Evolutionary conservation across 1,140 invertebrate species (phyloP).

Genomic region (Oreohelix idahoensis): DNA sequence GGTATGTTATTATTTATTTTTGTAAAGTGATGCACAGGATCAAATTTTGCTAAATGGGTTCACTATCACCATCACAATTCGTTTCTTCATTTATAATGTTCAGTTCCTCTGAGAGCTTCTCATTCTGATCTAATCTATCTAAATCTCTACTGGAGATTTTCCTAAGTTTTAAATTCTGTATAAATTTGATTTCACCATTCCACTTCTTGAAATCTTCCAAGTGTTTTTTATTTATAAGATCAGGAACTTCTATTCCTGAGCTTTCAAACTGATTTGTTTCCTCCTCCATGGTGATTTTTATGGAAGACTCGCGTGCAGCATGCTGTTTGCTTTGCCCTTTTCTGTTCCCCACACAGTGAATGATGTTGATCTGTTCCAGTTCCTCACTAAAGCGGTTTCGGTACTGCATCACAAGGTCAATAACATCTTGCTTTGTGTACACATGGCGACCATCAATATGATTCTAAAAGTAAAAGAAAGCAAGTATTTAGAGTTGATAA

Average conservation of each 20-base stretch:
- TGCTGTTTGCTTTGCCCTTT: constrained; percentile 57
- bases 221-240: constrained; percentile 60
- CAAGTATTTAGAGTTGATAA: not conserved
- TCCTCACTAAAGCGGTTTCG: constrained; percentile 62
- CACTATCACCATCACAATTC: not conserved
- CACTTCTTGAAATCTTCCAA: constrained; percentile 57
- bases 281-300: constrained; percentile 57
- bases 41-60: not conserved
- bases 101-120: constrained; percentile 32
- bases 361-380: constrained; percentile 65
- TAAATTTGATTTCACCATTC: constrained; percentile 59
- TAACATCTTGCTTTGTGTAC: constrained; percentile 58
- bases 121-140: constrained; percentile 33
- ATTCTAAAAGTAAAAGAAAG: constrained; percentile 34
- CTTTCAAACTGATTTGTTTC: constrained; percentile 60
- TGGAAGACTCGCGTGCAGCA: constrained; percentile 55
- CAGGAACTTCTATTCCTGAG: constrained; percentile 63
- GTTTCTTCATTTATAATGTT: constrained; percentile 17
- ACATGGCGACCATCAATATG: constrained; percentile 42
- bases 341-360: constrained; percentile 59
- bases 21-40: too few relatives aligned
- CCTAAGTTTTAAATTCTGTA: constrained; percentile 60
- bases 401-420: constrained; percentile 51
- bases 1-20: too few relatives aligned
- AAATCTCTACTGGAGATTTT: constrained; percentile 54